Conservation (phyloP, 2,797 vertebrate genomes). For the Gallinago nigripennis region DNA sequence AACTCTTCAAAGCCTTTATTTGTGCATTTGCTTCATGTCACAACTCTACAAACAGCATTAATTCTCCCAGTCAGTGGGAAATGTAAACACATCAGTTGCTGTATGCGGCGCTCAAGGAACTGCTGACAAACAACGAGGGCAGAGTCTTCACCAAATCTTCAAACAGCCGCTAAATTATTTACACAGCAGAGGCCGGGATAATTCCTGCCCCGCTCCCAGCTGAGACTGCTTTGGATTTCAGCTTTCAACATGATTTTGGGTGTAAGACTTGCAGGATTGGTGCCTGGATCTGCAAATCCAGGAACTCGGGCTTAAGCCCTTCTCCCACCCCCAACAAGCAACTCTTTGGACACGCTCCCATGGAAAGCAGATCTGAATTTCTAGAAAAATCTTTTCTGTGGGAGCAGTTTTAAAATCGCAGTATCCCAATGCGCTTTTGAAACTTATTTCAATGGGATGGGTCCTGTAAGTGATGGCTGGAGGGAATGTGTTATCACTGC, state of each 20-base stretch:
- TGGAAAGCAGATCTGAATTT: neutral
- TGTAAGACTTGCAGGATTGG: neutral
- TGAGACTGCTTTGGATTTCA: neutral
- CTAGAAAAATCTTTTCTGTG: neutral
- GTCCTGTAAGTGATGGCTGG: neutral
- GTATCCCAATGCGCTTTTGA: neutral
- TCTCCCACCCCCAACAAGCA: rapidly evolving
- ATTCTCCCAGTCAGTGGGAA: neutral
- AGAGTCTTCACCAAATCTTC: neutral
- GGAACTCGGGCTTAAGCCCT: neutral
- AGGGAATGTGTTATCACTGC: neutral
- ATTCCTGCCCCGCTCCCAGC: neutral
- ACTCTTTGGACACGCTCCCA: rapidly evolving
- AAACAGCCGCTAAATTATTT: neutral
- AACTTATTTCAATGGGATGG: neutral
- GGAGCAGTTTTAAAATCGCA: neutral
- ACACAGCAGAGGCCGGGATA: neutral
- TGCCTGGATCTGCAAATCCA: neutral
- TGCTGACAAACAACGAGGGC: neutral
- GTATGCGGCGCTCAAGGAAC: rapidly evolving
- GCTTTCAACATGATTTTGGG: neutral
- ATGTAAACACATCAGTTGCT: neutral
- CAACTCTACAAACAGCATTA: neutral
- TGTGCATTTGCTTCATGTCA: neutral
- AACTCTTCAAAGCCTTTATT: neutral